These are phyloP conservation scores for Xestia sexstrigata DNA, from an alignment of 2,888 invertebrate species.

Conservation along the genomic window DNA sequence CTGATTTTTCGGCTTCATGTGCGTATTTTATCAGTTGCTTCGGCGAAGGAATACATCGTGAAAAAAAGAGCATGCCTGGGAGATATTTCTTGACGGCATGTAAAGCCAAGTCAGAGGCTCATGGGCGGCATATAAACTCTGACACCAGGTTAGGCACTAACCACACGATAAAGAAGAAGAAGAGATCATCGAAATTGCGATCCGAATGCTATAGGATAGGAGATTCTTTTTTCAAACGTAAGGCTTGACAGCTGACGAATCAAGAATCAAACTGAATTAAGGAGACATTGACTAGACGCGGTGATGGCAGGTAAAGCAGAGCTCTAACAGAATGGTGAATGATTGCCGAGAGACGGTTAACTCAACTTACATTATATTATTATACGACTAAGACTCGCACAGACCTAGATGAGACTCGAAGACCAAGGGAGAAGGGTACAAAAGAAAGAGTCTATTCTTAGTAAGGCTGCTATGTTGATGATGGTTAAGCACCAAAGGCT, in stretches of 20 bases:
- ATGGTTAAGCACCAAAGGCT: background rate
- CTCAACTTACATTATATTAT: background rate
- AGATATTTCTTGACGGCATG: too few relatives aligned
- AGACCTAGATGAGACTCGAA: background rate
- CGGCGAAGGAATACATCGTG: too few relatives aligned
- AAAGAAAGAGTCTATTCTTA: background rate
- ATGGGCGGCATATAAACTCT: too few relatives aligned
- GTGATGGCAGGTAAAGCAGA: background rate
- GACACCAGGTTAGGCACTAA: too few relatives aligned
- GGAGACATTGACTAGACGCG: background rate
- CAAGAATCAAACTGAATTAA: background rate
- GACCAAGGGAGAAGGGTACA: background rate
- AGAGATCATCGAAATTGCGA: background rate
- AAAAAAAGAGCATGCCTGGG: too few relatives aligned
- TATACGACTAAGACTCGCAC: background rate
- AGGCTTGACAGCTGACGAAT: background rate
- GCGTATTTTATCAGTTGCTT: too few relatives aligned
- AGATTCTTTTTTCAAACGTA: background rate
- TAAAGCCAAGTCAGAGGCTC: too few relatives aligned
- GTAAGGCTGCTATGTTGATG: background rate
- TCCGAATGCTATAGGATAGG: fast-evolving
- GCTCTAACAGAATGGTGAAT: background rate
- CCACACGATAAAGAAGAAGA: too few relatives aligned
- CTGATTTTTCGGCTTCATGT: too few relatives aligned
- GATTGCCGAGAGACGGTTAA: background rate